These are phyloP conservation scores for Drosophila yakuba DNA, from an alignment of 1,140 invertebrate genomes.

Conservation along the genomic window DNA sequence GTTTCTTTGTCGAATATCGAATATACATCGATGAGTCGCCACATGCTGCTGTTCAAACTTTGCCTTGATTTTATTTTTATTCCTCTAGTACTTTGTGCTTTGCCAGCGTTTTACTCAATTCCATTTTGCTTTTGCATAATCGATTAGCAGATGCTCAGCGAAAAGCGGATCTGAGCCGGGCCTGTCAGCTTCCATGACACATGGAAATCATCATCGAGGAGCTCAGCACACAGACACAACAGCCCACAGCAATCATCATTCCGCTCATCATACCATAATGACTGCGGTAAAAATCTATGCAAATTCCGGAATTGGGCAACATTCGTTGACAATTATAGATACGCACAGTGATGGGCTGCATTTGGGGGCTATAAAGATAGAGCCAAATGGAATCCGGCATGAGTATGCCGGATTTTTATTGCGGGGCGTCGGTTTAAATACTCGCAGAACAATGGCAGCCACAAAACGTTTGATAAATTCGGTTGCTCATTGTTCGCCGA, in stretches of 20 bases:
- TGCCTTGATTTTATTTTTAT: conserved; percentile 18
- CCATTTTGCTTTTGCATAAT: conserved; percentile 66
- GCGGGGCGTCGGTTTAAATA: neutral
- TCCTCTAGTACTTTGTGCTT: conserved; percentile 19
- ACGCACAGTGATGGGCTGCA: conserved; percentile 62
- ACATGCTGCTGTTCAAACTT: conserved; percentile 46
- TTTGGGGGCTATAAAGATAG: conserved; percentile 46
- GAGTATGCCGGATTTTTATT: conserved; percentile 29
- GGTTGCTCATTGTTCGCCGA: conserved; percentile 4
- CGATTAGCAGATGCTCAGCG: conserved; percentile 58
- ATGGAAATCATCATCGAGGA: conserved; percentile 55
- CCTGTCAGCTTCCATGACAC: conserved; percentile 52
- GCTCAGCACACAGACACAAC: conserved; percentile 1
- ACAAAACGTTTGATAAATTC: conserved; percentile 20
- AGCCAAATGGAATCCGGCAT: conserved; percentile 14
- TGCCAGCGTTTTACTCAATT: conserved; percentile 61
- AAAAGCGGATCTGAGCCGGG: conserved; percentile 28
- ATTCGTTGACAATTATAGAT: conserved; percentile 65
- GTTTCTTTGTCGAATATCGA: conserved; percentile 32
- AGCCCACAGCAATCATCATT: conserved; percentile 24
- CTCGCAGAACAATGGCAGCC: conserved; percentile 11
- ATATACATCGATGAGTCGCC: conserved; percentile 47
- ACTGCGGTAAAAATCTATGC: conserved; percentile 42
- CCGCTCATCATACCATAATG: conserved; percentile 41
- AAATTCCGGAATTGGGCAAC: conserved; percentile 50